Evolutionary conservation across 2,113 vertebrate genomes (phyloP), one percentile per base, ranked within the genome.

Genomic region (Cynopterus brachyotis): DNA sequence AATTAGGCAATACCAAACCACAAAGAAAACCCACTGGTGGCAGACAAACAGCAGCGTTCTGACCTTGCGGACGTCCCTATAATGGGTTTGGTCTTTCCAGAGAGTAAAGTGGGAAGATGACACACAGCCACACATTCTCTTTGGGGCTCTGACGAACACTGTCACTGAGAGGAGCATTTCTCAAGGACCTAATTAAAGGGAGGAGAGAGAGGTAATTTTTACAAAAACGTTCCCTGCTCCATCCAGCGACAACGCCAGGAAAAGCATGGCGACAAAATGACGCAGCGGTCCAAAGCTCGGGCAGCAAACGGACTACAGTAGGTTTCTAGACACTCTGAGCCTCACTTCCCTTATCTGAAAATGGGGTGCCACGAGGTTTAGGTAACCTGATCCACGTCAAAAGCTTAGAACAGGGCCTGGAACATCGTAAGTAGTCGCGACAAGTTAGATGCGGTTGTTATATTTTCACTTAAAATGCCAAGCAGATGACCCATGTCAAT

Each of bases 221-320:
- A 59, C 0, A 0, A 85, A 80, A 57, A 70, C 20, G 50, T 24
- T 69, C 8, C 2, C 0, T 57, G 66, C 76, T 2, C 5, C 40
- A 5, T 13, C 1, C 10, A 24, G 57, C 10, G n/a, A 57, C 20
- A 37, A 37, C n/a, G 4, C 24, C 3, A 30, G 83, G 10, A 40
- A 67, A 24, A n/a, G 60, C 26, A 2, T 3, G 9, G n/a, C 0
- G 3, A 11, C 0, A 13, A 24, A 12, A 73, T 35, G 2, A 26
- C 0, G 6, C 4, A 4, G 40, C 8, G 42, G 37, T n/a, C 60
- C 19, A 32, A 35, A 47, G 59, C 64, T 64, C 22, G 26, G 42
- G 19, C 20, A 1, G 37, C 2, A 70, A 19, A 19, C 9, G 82
- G 55, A 35, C 22, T 5, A 8, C 81, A 26, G 20, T 1, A 7